Evolutionary conservation across 2,888 invertebrate genomes (phyloP), one percentile per base, ranked within the genome.

Genomic region (Xestia c-nigrum): DNA sequence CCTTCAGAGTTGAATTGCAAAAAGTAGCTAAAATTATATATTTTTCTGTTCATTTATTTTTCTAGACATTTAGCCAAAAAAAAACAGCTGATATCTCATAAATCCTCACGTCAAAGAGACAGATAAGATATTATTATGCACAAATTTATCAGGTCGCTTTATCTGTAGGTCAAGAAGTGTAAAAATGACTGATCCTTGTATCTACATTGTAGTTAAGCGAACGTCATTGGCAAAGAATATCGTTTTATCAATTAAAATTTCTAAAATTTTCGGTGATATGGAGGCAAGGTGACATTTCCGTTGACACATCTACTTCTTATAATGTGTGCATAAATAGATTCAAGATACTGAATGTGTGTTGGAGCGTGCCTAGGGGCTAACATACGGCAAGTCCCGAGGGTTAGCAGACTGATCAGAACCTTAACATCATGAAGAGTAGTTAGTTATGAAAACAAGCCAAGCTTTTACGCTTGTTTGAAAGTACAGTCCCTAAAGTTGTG

Each of bases 111-210:
- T 72, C 70, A 82, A n/a, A 38, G 24, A 16, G 19, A 1, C 6
- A 16, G 85, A 83, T 83, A 82, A 85, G 72, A 72, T 57, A 76
- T 38, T 50, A 50, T 50, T 64, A 72, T 76, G 81, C 69, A 81
- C 59, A 38, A 31, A 55, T 84, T 78, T 81, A 87, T 87, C 85
- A 72, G 47, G 47, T 66, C 67, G 68, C 40, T 65, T 73, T 86
- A 89, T 90, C 88, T 83, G 80, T 90, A 92, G 92, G 91, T 92
- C 92, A 91, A 90, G 89, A 87, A 70, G 21, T 66, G 52, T 50
- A 14, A 67, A 52, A 85, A 57, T 72, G 7, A 7, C 7, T 57
- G 81, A 47, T 63, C 76, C 57, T 43, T 63, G 14, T 75, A 81
- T 81, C 75, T 57, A 75, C 63, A 82, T 68, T 67, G 69, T 80